Conservation (phyloP, 2,113 vertebrate genomes). For the Sphyrna mokarran region DNA sequence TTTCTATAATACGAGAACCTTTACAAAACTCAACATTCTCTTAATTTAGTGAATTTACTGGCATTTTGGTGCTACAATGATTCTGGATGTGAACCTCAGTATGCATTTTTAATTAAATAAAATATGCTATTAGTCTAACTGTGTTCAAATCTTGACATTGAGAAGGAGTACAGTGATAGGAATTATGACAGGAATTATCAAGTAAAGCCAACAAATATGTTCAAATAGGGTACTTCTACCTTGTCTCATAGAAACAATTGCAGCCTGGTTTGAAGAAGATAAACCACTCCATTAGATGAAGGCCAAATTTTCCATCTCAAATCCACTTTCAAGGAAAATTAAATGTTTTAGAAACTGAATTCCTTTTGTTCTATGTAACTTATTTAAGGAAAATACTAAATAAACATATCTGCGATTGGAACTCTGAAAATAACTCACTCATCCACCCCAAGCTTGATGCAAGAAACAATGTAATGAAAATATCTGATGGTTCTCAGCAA, state of each 20-base stretch:
- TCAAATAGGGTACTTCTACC: background rate
- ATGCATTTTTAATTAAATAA: background rate
- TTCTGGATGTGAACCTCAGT: background rate
- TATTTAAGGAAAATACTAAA: background rate
- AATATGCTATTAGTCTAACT: background rate
- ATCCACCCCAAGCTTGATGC: background rate
- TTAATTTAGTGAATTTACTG: background rate
- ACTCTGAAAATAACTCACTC: background rate
- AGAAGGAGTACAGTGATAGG: background rate
- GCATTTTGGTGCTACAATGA: background rate
- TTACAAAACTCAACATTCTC: background rate
- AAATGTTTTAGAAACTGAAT: background rate
- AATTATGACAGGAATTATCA: no score
- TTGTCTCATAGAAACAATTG: background rate
- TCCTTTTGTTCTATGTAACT: background rate
- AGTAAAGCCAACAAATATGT: background rate
- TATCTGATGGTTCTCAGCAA: background rate
- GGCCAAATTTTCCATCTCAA: background rate
- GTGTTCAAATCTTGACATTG: background rate
- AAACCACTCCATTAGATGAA: background rate
- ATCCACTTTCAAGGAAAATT: background rate
- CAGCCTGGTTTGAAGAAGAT: background rate
- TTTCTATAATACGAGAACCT: background rate
- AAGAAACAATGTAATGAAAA: background rate
- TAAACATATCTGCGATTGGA: background rate